These are phyloP conservation scores for Idaea aversata DNA, from an alignment of 2,888 invertebrate species.

Conservation along the genomic window DNA sequence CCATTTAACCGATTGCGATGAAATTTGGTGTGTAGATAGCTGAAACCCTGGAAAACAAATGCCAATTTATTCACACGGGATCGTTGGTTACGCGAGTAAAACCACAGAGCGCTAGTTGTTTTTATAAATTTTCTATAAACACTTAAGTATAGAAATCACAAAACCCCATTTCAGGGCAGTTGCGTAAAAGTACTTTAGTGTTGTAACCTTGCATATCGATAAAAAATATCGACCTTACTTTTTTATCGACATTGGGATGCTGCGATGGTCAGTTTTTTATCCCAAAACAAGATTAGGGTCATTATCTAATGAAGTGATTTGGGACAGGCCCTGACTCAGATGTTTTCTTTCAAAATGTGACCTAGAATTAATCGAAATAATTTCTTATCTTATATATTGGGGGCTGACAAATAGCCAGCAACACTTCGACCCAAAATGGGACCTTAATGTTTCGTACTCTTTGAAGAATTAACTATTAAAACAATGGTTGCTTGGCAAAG, in stretches of 20 bases:
- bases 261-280: slow-evolving; percentile 50
- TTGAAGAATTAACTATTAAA: too few relatives aligned
- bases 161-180: slow-evolving; percentile 25
- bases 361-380: slow-evolving; percentile 7
- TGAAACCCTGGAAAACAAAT: too few relatives aligned
- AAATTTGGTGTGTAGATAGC: too few relatives aligned
- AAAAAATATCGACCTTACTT: slow-evolving; percentile 50
- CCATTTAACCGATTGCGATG: slow-evolving; percentile 4
- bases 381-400: too few relatives aligned
- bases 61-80: too few relatives aligned
- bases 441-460: too few relatives aligned
- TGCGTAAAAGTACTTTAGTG: slow-evolving; percentile 37
- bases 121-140: background rate
- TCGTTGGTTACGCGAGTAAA: too few relatives aligned
- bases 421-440: too few relatives aligned
- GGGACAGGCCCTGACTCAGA: slow-evolving; percentile 45
- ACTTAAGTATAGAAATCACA: slow-evolving; percentile 10
- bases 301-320: slow-evolving; percentile 34
- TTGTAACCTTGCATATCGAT: slow-evolving; percentile 43
- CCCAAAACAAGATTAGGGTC: slow-evolving; percentile 42
- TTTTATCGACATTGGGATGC: slow-evolving; percentile 52
- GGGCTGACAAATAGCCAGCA: too few relatives aligned
- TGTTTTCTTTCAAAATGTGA: slow-evolving; percentile 25
- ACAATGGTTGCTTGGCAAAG: too few relatives aligned
- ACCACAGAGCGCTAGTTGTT: background rate